Percentiles rank a stretch among this genome's conserved stretches.
Conservation (phyloP, 2,113 vertebrate species). For the Delphinus delphis region DNA sequence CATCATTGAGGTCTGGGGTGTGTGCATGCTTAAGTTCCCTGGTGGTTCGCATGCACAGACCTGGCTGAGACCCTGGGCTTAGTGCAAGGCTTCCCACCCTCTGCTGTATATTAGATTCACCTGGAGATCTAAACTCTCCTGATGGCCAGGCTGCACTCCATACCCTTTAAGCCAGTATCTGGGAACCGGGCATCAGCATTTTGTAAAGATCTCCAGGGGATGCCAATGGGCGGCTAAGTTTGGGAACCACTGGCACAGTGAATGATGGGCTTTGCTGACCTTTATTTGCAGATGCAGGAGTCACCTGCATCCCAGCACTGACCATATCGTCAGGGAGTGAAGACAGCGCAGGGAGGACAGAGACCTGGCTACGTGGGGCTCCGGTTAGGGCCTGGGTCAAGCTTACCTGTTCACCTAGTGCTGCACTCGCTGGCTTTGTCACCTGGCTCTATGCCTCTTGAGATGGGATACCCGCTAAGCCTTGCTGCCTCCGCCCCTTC, state of each 20-base stretch:
- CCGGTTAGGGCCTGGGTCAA: not conserved
- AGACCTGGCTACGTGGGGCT: not conserved
- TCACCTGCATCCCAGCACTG: not conserved
- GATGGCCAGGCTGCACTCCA: not conserved
- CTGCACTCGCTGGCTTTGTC: not conserved
- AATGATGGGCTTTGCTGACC: not conserved
- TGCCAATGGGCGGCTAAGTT: not conserved
- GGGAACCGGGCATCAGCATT: not conserved
- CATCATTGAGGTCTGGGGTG: too few species aligned
- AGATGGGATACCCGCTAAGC: not conserved
- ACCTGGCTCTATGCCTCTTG: not conserved
- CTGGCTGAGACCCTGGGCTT: not conserved
- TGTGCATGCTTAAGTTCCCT: not conserved
- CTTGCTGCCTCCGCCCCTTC: not conserved
- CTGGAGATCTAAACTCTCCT: not conserved
- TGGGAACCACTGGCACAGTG: not conserved
- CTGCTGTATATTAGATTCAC: not conserved
- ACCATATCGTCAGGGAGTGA: not conserved
- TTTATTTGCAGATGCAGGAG: not conserved
- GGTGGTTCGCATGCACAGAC: not conserved
- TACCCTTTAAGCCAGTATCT: not conserved
- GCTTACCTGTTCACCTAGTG: not conserved
- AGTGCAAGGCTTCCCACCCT: not conserved
- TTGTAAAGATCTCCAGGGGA: not conserved
- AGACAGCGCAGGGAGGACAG: rapidly evolving